phyloP scores from a whole-genome alignment of 1,140 invertebrate genomes.

The Zaprionus davidi region DNA sequence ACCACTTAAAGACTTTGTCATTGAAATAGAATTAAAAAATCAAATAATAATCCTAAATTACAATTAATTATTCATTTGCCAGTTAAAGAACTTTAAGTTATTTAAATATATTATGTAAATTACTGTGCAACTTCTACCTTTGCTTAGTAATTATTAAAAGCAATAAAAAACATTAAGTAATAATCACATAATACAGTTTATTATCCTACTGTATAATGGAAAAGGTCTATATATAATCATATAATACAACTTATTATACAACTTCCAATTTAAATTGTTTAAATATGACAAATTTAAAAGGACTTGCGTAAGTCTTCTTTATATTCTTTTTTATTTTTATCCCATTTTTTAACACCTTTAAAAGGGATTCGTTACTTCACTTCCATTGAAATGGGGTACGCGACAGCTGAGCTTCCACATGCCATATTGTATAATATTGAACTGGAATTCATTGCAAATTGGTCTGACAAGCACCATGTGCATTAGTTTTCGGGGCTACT shows the following conservation, averaged over 20 bases:
- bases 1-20: background rate
- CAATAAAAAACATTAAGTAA: too few species aligned
- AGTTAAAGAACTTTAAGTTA: background rate
- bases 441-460: conserved; percentile 21
- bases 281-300: background rate
- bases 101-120: too few species aligned
- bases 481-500: conserved; percentile 8
- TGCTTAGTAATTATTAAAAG: too few species aligned
- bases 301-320: background rate
- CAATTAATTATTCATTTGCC: background rate
- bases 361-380: background rate
- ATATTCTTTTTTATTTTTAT: background rate
- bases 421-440: conserved; percentile 19
- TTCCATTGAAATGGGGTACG: background rate
- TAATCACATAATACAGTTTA: too few species aligned
- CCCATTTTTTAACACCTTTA: background rate
- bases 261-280: background rate
- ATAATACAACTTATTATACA: background rate
- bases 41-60: background rate
- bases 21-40: background rate
- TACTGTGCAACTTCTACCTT: too few species aligned
- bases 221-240: background rate
- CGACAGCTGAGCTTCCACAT: conserved; percentile 25
- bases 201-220: too few species aligned
- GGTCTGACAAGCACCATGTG: conserved; percentile 26